Evolutionary conservation across 1,140 invertebrate genomes (phyloP), one percentile per base, ranked within the genome.

Genomic region (Drosophila simulans): DNA sequence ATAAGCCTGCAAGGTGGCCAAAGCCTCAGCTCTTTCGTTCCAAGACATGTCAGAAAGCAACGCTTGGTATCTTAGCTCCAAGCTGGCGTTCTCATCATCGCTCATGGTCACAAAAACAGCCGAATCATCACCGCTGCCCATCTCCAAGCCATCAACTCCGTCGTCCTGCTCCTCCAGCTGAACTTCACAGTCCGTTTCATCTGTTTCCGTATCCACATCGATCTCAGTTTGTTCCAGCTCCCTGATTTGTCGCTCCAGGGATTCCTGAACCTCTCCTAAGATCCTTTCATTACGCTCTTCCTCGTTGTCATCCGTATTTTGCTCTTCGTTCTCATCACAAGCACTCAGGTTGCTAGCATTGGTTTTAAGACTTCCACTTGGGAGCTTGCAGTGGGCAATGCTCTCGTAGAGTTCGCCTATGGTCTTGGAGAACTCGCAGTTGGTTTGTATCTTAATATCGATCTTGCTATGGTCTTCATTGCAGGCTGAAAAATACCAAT

Each of bases 181-280:
- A 22, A 91, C 91, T 35, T 92, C 92, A 43, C 90, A 84, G 34
- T 95, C 95, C 7, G 95, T 95, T 70, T 96, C 96, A 91, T 97
- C 96, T 1, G 96, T 96, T 92, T 97, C 96, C 0, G 96, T 96
- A 76, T 97, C 96, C 25, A 96, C 93, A 92, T 96, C 96, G 62
- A 96, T 96, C 86, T 97, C 97, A 0, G 96, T 95, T 25, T 95
- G 96, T 91, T 97, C 93, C 49, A 96, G 93, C 89, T 97, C 96
- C 53, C 95, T 93, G 66, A 97, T 97, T 91, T 97, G 96, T 52
- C 95, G 94, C 72, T 96, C 96, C n/a, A 97, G 82, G 1, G 94
- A 93, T 69, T 96, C 96, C 91, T 97, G 96, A 81, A 97, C 96
- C 53, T 97, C 95, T 69, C 95, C 94, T 60, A 98, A 83, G 80